Evolutionary conservation across 2,888 invertebrate species (phyloP).

Genomic region (Temnothorax unifasciatus): DNA sequence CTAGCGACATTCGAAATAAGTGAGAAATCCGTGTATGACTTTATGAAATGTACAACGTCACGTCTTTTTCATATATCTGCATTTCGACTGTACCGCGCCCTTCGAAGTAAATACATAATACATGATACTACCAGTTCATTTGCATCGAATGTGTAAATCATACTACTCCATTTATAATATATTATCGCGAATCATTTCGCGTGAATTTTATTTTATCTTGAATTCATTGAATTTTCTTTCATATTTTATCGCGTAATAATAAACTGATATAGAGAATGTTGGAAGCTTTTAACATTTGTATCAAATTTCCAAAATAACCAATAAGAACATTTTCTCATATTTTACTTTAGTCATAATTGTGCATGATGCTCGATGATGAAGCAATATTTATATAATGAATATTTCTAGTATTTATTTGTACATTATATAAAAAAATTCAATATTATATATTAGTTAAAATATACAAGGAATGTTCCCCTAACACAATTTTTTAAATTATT

Average conservation of each 20-base stretch:
- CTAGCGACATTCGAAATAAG: constrained; percentile 7
- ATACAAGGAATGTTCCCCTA: neutral
- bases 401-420: neutral
- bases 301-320: neutral
- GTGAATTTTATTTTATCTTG: neutral
- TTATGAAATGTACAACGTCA: constrained; percentile 39
- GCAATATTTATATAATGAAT: neutral
- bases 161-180: neutral
- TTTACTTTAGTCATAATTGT: neutral
- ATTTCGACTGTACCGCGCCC: neutral
- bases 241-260: constrained; percentile 3
- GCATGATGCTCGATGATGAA: neutral
- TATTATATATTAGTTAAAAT: neutral
- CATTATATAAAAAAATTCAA: neutral
- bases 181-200: neutral
- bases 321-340: neutral
- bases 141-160: constrained; percentile 15
- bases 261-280: neutral
- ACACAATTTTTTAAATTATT: neutral
- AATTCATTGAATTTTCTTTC: constrained; percentile 2
- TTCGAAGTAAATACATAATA: constrained; percentile 23
- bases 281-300: neutral
- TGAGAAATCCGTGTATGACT: constrained; percentile 12
- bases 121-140: constrained; percentile 2
- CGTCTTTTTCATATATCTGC: constrained; percentile 32